phyloP scores from a whole-genome alignment of 2,113 vertebrate species.

The Ammodytes dubius region DNA sequence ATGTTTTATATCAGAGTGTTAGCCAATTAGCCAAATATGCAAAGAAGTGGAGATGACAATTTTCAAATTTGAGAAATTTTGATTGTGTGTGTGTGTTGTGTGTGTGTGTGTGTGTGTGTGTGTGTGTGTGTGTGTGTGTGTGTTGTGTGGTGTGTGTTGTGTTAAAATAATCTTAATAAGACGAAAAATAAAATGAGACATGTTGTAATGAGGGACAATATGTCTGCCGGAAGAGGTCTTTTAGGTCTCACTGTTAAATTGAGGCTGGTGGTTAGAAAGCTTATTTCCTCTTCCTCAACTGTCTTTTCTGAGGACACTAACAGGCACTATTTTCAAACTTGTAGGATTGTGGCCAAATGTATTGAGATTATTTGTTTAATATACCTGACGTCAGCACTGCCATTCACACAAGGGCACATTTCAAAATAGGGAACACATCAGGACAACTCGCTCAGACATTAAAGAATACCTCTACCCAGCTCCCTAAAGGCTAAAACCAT shows the following conservation, averaged over 20 bases:
- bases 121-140: not conserved
- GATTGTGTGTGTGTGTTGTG: no score
- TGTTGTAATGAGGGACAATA: slow-evolving; percentile 16
- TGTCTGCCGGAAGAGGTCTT: slow-evolving; percentile 16
- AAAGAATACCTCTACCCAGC: not conserved
- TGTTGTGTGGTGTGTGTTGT: not conserved
- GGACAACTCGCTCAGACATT: not conserved
- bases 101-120: no score
- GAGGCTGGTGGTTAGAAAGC: slow-evolving; percentile 23
- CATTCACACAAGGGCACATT: not conserved
- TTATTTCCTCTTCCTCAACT: slow-evolving; percentile 19
- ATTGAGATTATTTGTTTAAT: not conserved
- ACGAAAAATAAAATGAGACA: not conserved
- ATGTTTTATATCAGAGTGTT: slow-evolving; percentile 21
- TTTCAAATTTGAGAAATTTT: slow-evolving; percentile 51
- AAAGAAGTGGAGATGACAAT: slow-evolving; percentile 59
- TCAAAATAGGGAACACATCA: not conserved
- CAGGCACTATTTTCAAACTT: slow-evolving; percentile 3
- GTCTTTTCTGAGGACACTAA: slow-evolving; percentile 12
- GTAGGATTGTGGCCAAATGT: not conserved
- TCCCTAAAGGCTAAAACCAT: not conserved
- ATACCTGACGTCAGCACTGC: slow-evolving; percentile 1
- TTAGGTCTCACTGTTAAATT: not conserved
- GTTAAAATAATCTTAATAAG: slow-evolving; percentile 8
- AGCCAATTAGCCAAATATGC: slow-evolving; percentile 77